A percentile compares a stretch with the other conserved stretches of the same genome.
These are phyloP conservation scores for Mormyrops boulengeri DNA, from an alignment of 2,797 vertebrate genomes.

Conservation along the genomic window DNA sequence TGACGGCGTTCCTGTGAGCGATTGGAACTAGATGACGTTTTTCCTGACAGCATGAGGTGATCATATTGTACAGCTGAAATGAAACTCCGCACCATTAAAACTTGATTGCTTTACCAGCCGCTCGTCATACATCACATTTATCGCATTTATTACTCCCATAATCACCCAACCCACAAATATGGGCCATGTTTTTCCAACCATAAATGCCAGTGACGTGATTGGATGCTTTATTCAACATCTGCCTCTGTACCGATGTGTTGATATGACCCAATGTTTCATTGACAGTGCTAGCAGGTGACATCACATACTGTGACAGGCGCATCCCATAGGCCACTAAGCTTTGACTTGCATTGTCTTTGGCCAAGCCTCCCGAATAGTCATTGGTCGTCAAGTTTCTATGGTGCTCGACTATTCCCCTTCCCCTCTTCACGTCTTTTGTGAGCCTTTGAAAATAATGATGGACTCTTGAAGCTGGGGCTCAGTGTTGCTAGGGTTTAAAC, in stretches of 20 bases:
- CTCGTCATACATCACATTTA: not conserved
- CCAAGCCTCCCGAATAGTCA: not conserved
- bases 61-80: not conserved
- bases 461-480: not conserved
- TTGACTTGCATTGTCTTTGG: not conserved
- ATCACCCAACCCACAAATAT: not conserved
- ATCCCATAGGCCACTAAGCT: not conserved
- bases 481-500: not conserved
- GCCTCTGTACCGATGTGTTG: not conserved
- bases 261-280: not conserved
- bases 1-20: not conserved
- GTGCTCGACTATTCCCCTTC: not conserved
- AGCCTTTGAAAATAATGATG: not conserved
- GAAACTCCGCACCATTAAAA: not conserved
- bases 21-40: not conserved
- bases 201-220: not conserved
- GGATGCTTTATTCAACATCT: not conserved
- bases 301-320: not conserved
- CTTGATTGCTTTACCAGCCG: not conserved
- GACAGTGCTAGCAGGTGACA: not conserved
- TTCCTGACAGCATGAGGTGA: not conserved
- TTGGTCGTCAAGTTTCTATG: not conserved
- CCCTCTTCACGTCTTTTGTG: not conserved
- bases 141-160: not conserved
- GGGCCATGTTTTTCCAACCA: not conserved